These are phyloP conservation scores for Phragmatobia fuliginosa DNA, from an alignment of 2,888 invertebrate genomes.

Conservation along the genomic window DNA sequence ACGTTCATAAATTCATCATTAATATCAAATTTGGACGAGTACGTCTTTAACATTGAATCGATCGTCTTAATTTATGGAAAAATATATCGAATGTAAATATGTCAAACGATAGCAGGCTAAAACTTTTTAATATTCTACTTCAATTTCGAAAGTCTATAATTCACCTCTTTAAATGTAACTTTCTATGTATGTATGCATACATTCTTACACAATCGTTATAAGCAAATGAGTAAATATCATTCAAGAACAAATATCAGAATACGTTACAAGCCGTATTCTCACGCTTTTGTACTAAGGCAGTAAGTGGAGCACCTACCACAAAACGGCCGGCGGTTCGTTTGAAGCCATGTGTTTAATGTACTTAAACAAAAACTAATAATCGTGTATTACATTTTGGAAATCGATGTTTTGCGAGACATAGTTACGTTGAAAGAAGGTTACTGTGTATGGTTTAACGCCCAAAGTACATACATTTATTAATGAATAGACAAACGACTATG, in stretches of 20 bases:
- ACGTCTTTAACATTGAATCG: too few species aligned
- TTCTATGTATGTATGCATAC: neutral
- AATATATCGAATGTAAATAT: too few species aligned
- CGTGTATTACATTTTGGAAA: neutral
- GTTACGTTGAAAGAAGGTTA: neutral
- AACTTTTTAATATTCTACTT: neutral
- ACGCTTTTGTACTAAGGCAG: slow-evolving; percentile 37
- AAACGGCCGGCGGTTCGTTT: slow-evolving; percentile 35
- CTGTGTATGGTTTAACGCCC: neutral
- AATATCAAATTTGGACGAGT: too few species aligned
- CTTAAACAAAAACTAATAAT: slow-evolving; percentile 12
- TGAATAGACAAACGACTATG: too few species aligned
- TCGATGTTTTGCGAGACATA: neutral
- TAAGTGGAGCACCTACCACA: slow-evolving; percentile 39
- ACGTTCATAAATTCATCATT: too few species aligned
- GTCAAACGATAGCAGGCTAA: neutral
- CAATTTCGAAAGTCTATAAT: neutral
- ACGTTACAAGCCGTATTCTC: slow-evolving; percentile 39
- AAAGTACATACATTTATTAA: neutral
- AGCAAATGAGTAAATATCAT: slow-evolving; percentile 30
- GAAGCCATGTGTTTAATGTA: slow-evolving; percentile 45
- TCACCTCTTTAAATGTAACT: neutral
- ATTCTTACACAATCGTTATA: slow-evolving; percentile 10
- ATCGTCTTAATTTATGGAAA: too few species aligned
- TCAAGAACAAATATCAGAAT: slow-evolving; percentile 24